These are phyloP conservation scores for Piscicola geometra DNA, from an alignment of 2,888 invertebrate species.

Conservation along the genomic window DNA sequence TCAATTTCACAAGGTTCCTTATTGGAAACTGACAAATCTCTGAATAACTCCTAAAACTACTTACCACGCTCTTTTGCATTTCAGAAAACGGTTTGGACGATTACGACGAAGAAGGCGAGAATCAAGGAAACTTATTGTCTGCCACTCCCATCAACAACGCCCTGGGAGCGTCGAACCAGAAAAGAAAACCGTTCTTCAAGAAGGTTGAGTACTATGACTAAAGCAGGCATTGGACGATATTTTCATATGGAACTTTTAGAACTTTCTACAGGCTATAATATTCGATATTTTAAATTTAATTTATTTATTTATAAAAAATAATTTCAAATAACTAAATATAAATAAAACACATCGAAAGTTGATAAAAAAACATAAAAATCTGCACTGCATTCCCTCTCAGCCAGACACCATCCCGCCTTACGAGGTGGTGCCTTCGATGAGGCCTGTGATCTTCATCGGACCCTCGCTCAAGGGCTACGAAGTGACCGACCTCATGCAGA, in stretches of 20 bases:
- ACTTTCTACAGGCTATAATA: too few species aligned
- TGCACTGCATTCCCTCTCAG: too few species aligned
- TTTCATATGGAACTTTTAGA: too few species aligned
- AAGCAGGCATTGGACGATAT: too few species aligned
- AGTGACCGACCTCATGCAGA: constrained; percentile 99
- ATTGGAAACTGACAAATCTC: background rate
- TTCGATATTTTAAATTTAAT: too few species aligned
- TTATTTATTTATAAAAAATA: too few species aligned
- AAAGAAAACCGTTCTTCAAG: constrained; percentile 96
- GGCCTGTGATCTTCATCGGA: constrained; percentile 96
- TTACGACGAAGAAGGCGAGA: constrained; percentile 6
- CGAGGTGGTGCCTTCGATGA: constrained; percentile 99
- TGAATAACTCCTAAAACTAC: too few species aligned
- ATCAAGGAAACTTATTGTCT: background rate
- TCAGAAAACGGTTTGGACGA: background rate
- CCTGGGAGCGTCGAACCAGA: constrained; percentile 86
- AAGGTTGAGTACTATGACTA: too few species aligned
- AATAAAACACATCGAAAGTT: too few species aligned
- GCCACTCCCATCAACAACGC: constrained; percentile 40
- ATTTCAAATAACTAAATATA: too few species aligned
- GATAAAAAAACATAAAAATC: too few species aligned
- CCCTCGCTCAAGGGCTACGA: constrained; percentile 99
- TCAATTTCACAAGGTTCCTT: constrained; percentile 1
- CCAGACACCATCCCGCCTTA: constrained; percentile 74
- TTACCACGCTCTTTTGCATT: too few species aligned